Percentiles rank a stretch among this genome's conserved stretches.
phyloP scores from a whole-genome alignment of 1,140 invertebrate species.

The Manduca sexta region DNA sequence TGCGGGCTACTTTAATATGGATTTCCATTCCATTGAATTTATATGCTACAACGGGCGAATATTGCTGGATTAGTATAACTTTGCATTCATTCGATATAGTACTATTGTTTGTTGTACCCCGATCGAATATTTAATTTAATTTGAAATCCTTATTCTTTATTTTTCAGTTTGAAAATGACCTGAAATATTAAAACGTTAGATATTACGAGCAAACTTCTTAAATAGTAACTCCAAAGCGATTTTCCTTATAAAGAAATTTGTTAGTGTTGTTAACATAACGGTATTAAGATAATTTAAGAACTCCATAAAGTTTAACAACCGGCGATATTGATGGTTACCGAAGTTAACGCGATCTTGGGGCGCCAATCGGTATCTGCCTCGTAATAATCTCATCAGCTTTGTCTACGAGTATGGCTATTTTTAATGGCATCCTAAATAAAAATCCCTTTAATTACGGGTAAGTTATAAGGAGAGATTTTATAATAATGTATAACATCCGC shows the following conservation, averaged over 20 bases:
- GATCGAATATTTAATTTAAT: too few species aligned
- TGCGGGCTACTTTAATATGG: slow-evolving; percentile 8
- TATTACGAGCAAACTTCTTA: slow-evolving; percentile 36
- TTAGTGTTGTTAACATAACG: slow-evolving; percentile 53
- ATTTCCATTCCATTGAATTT: slow-evolving; percentile 9
- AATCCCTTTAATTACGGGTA: not conserved
- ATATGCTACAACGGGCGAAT: not conserved
- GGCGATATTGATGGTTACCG: slow-evolving; percentile 46
- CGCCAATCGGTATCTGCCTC: slow-evolving; percentile 32
- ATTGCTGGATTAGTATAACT: not conserved
- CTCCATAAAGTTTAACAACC: slow-evolving; percentile 58
- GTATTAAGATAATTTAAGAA: slow-evolving; percentile 61
- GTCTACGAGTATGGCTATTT: slow-evolving; percentile 31
- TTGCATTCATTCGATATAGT: not conserved
- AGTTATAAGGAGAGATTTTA: too few species aligned
- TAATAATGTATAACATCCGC: too few species aligned
- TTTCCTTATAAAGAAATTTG: slow-evolving; percentile 51
- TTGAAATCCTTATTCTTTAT: too few species aligned
- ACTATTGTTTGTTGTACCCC: not conserved
- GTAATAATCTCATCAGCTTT: slow-evolving; percentile 42
- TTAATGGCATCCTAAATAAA: slow-evolving; percentile 27
- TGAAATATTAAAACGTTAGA: slow-evolving; percentile 30
- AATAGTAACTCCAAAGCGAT: slow-evolving; percentile 22
- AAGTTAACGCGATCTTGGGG: slow-evolving; percentile 46
- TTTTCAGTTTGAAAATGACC: not conserved